phyloP scores from a whole-genome alignment of 2,888 invertebrate genomes.

The Tinea semifulvella region DNA sequence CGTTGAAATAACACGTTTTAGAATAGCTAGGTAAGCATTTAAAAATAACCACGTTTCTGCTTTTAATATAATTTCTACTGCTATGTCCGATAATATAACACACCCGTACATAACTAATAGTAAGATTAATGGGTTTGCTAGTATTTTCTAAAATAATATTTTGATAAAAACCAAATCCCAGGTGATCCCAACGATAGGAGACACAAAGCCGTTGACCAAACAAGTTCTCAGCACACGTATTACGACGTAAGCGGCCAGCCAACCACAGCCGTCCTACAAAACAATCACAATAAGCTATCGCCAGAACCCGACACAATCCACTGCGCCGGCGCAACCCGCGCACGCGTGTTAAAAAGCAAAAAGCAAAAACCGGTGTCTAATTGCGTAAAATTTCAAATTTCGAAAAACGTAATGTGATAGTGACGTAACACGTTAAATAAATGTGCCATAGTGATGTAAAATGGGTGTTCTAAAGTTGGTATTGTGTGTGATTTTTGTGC shows the following conservation, averaged over 20 bases:
- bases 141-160: too few species aligned
- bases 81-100: too few species aligned
- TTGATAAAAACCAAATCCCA: too few species aligned
- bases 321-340: slow-evolving; percentile 50
- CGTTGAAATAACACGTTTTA: too few species aligned
- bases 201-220: slow-evolving; percentile 34
- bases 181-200: slow-evolving; percentile 22
- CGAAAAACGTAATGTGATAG: slow-evolving; percentile 6
- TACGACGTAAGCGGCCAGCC: slow-evolving; percentile 18
- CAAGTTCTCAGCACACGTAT: slow-evolving; percentile 51
- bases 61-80: too few species aligned
- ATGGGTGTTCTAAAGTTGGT: slow-evolving; percentile 48
- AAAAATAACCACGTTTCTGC: too few species aligned
- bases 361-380: neutral
- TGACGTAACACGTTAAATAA: slow-evolving; percentile 22
- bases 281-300: slow-evolving; percentile 28
- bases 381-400: neutral
- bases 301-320: slow-evolving; percentile 36
- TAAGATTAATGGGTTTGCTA: too few species aligned
- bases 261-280: slow-evolving; percentile 42
- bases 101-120: too few species aligned
- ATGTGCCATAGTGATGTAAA: slow-evolving; percentile 42
- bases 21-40: too few species aligned
- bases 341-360: slow-evolving; percentile 30
- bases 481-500: slow-evolving; percentile 54